phyloP scores from a whole-genome alignment of 1,140 invertebrate species.

The Anagrus nilaparvatae region DNA sequence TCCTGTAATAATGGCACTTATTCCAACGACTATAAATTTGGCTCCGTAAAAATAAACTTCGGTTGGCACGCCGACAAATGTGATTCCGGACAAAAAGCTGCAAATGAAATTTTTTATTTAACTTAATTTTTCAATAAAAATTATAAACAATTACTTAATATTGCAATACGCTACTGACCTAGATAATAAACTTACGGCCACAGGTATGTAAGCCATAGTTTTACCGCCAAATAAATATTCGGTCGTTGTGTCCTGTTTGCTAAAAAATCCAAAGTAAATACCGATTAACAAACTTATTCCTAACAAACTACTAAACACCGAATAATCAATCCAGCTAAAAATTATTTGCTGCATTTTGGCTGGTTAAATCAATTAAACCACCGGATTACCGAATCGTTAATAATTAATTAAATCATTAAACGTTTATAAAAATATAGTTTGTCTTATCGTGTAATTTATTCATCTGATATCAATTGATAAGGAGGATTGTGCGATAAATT shows the following conservation, averaged over 20 bases:
- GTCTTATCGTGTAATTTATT: too few relatives aligned
- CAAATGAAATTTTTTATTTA: conserved; percentile 9
- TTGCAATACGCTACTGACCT: conserved; percentile 41
- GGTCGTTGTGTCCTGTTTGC: conserved; percentile 62
- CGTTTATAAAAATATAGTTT: too few relatives aligned
- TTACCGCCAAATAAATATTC: conserved; percentile 78
- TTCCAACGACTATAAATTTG: conserved; percentile 51
- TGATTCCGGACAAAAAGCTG: conserved; percentile 71
- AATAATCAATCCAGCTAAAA: conserved; percentile 51
- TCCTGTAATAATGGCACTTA: conserved; percentile 30
- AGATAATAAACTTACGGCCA: conserved; percentile 69
- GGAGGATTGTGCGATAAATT: too few relatives aligned
- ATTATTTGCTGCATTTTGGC: conserved; percentile 22
- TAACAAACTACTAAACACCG: conserved; percentile 57
- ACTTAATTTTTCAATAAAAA: too few relatives aligned
- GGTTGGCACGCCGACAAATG: conserved; percentile 64
- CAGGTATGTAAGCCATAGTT: conserved; percentile 68
- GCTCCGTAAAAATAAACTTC: conserved; percentile 68
- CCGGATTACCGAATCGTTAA: too few relatives aligned
- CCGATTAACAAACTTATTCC: conserved; percentile 62
- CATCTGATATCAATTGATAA: too few relatives aligned
- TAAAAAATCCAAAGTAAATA: conserved; percentile 69
- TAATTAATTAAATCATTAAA: too few relatives aligned
- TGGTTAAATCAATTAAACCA: too few relatives aligned
- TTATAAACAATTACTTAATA: neutral